Percentiles rank a stretch among this genome's conserved stretches.
Conservation (phyloP, 2,113 vertebrate species). For the Podocnemis expansa region DNA sequence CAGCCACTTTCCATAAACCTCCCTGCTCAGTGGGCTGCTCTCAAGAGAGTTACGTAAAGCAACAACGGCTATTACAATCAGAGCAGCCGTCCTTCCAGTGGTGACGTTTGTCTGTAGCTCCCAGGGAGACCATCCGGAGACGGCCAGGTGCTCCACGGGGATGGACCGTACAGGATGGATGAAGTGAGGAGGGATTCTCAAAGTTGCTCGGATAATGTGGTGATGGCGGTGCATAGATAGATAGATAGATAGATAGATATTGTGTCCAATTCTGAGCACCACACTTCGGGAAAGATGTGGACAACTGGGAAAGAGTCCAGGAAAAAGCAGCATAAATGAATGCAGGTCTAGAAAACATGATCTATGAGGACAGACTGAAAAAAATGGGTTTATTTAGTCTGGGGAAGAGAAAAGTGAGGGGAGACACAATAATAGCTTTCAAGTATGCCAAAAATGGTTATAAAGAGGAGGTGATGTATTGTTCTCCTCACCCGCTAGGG, state of each 20-base stretch:
- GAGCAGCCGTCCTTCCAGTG: neutral
- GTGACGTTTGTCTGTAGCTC: neutral
- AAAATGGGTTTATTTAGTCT: no score
- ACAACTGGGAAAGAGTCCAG: neutral
- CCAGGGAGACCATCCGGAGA: neutral
- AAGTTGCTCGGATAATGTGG: neutral
- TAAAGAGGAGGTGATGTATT: no score
- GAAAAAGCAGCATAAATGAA: neutral
- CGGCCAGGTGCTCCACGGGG: neutral
- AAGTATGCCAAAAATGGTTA: no score
- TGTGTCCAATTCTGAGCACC: no score
- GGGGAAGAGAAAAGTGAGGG: no score
- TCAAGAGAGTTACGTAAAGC: neutral
- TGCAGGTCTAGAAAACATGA: no score
- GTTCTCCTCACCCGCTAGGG: no score
- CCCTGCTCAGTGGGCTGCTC: neutral
- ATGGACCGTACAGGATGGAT: neutral
- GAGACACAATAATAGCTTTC: no score
- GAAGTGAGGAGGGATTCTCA: neutral
- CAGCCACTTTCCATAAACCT: neutral
- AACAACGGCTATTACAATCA: neutral
- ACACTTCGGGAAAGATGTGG: neutral
- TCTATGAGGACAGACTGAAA: no score
- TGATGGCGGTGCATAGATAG: neutral
- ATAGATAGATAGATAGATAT: no score